Evolutionary conservation across 1,140 invertebrate species (phyloP).

Genomic region (Drosophila eugracilis): DNA sequence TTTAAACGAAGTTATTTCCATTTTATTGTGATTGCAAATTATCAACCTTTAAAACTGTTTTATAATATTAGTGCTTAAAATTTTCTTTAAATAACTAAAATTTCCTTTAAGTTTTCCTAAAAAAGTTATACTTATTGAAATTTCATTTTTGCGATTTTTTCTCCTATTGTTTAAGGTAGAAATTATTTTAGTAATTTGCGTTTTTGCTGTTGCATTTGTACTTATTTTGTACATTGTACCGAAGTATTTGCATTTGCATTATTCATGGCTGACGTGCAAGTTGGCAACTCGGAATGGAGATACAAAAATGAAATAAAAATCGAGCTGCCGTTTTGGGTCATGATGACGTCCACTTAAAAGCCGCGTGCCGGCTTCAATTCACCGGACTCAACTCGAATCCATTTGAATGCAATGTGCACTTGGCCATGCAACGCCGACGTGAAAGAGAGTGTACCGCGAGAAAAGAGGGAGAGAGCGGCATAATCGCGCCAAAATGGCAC

Average conservation of each 20-base stretch:
- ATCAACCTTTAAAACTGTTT: too few species aligned
- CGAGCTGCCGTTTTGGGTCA: conserved; percentile 59
- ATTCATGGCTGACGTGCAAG: conserved; percentile 46
- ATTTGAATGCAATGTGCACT: conserved; percentile 40
- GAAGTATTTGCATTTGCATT: conserved; percentile 28
- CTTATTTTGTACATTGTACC: background rate
- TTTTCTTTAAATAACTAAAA: too few species aligned
- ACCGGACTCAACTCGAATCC: conserved; percentile 3
- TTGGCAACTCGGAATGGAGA: conserved; percentile 9
- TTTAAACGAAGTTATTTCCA: too few species aligned
- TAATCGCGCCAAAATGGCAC: conserved; percentile 34
- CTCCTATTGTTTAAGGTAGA: background rate
- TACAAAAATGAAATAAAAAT: background rate
- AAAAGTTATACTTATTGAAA: too few species aligned
- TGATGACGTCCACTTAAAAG: conserved; percentile 48
- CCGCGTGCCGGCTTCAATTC: conserved; percentile 42
- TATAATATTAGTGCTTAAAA: too few species aligned
- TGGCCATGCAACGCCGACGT: conserved; percentile 38
- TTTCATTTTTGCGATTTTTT: too few species aligned
- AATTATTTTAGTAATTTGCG: background rate
- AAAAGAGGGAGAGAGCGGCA: background rate
- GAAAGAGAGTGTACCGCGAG: conserved; percentile 13
- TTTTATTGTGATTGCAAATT: too few species aligned
- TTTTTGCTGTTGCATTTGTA: conserved; percentile 1
- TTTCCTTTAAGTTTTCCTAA: too few species aligned